These are phyloP conservation scores for Tympanoctomys barrerae DNA, from an alignment of 2,797 vertebrate genomes.

Conservation along the genomic window DNA sequence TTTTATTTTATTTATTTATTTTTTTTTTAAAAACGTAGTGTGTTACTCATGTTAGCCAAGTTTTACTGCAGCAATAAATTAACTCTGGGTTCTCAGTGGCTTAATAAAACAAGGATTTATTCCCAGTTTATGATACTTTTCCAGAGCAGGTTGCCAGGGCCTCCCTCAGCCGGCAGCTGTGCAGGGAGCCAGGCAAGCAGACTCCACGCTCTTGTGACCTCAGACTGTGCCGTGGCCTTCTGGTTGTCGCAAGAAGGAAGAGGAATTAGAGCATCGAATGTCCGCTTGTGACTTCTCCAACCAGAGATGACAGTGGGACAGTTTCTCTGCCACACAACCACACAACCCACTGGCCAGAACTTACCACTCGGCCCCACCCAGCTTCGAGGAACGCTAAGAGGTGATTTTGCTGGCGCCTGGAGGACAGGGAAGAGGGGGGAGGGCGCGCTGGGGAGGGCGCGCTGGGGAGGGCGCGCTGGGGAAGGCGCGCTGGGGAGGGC, in stretches of 20 bases:
- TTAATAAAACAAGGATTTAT: constrained; percentile 62
- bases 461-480: background rate
- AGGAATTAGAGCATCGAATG: background rate
- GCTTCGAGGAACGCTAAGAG: background rate
- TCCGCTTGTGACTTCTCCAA: background rate
- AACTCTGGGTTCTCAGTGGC: constrained; percentile 46
- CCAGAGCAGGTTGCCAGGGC: background rate
- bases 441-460: background rate
- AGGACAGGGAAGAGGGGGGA: background rate
- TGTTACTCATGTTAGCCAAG: constrained; percentile 39
- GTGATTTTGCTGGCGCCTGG: background rate
- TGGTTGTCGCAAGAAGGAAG: background rate
- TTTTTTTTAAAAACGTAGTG: background rate
- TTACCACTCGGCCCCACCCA: background rate
- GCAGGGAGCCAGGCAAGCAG: background rate
- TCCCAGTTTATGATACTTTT: background rate
- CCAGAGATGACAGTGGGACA: background rate
- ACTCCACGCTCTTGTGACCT: background rate
- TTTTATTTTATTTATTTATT: background rate
- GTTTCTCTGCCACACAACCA: background rate
- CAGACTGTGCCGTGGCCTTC: background rate
- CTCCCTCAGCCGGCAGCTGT: background rate
- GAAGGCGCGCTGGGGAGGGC: background rate
- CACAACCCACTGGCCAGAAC: background rate
- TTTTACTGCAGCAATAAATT: constrained; percentile 52